These are phyloP conservation scores for Pipistrellus pipistrellus DNA, from an alignment of 2,797 vertebrate species.

Conservation along the genomic window DNA sequence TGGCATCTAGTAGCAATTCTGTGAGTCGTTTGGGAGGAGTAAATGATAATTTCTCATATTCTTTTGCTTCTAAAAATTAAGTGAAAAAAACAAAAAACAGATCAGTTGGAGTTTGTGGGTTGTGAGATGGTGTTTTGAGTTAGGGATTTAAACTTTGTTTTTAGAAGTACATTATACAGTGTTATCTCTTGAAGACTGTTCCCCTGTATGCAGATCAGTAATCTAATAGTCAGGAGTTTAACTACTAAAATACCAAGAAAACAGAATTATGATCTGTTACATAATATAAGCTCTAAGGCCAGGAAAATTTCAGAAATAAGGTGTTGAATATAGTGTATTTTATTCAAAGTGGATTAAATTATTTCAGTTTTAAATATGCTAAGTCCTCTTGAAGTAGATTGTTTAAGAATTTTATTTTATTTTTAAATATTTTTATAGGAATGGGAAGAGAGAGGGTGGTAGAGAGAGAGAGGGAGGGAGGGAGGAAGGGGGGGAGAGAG, in stretches of 20 bases:
- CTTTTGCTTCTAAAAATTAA: conserved; percentile 19
- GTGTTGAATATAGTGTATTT: conserved; percentile 38
- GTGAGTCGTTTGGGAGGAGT: conserved; percentile 88
- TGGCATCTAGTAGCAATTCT: conserved; percentile 87
- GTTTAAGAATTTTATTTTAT: not conserved
- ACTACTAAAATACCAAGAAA: conserved; percentile 21
- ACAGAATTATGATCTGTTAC: conserved; percentile 19
- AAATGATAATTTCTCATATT: not conserved
- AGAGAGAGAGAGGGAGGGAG: no score
- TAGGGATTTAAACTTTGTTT: conserved; percentile 51
- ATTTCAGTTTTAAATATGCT: conserved; percentile 20
- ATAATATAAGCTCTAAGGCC: not conserved
- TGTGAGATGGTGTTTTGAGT: conserved; percentile 59
- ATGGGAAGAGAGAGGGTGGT: no score
- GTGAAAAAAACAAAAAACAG: not conserved
- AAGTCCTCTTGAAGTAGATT: conserved; percentile 43
- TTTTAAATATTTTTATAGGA: not conserved
- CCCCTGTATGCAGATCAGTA: not conserved
- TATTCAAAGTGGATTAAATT: conserved; percentile 55
- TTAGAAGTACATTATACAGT: not conserved
- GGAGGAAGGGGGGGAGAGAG: no score
- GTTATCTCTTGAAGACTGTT: conserved; percentile 21
- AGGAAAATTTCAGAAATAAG: conserved; percentile 47
- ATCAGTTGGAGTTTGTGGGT: not conserved
- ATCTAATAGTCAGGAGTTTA: not conserved